A percentile compares a stretch with the other conserved stretches of the same genome.
Evolutionary conservation across 2,888 invertebrate genomes (phyloP).

Genomic region (Eubasilissa splendida): DNA sequence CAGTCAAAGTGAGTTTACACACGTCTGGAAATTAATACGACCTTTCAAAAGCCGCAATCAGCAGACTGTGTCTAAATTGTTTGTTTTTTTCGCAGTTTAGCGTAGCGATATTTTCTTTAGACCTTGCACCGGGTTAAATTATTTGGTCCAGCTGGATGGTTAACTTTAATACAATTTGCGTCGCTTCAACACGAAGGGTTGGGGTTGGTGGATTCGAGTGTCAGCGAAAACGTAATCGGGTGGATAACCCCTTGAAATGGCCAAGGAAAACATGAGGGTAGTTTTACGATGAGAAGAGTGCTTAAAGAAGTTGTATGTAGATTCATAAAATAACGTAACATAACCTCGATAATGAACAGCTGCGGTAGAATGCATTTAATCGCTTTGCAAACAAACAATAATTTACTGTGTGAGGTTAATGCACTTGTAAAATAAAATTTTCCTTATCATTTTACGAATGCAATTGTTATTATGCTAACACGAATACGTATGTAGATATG

Average conservation of each 20-base stretch:
- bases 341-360: no score
- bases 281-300: background rate
- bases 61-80: conserved; percentile 23
- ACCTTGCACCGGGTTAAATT: background rate
- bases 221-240: conserved; percentile 8
- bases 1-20: background rate
- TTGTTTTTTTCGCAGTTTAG: conserved; percentile 3
- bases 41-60: conserved; percentile 5
- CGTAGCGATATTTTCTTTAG: background rate
- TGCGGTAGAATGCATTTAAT: no score
- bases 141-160: background rate
- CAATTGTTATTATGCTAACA: no score
- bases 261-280: background rate
- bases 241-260: conserved; percentile 18
- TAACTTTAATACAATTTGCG: conserved; percentile 46
- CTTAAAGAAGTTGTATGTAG: background rate
- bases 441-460: no score
- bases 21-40: background rate
- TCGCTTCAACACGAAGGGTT: conserved; percentile 36
- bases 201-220: conserved; percentile 10
- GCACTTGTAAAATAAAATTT: no score
- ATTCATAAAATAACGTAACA: background rate
- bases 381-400: no score
- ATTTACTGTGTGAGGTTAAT: no score
- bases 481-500: no score